Base-by-base conservation (phyloP, 2,113 vertebrate species). In the Aphyosemion australe region DNA sequence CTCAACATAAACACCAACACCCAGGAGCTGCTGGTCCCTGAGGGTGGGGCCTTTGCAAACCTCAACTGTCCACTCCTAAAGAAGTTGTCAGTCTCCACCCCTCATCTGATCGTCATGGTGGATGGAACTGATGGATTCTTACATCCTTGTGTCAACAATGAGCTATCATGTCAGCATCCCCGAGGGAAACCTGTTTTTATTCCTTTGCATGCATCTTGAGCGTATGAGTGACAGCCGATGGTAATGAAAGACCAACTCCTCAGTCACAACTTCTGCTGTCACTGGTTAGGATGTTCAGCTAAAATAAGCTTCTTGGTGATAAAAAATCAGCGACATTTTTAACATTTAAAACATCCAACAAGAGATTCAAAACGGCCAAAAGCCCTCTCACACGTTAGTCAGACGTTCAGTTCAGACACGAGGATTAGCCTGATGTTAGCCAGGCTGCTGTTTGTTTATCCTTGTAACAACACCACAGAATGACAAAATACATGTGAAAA, bases 401-500 rank as follows among this genome's bases (percentile, higher is more conserved):
- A 15, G 19, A 37, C 34, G 15, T 52, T 57, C 51, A 53, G 19
- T 51, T 72, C 65, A 80, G 68, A 71, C 69, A 71, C 59, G 72
- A 58, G 72, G 83, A 84, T 86, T 82, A 76, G 63, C 45, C 54
- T 32, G 46, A 65, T 65, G 53, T 74, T 69, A 47, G 78, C 72
- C 59, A 10, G 70, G 47, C 55, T 65, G 65, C 8, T 78, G 79
- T 83, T 86, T 80, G 73, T 62, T 83, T 57, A 73, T 62, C 63
- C 60, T 52, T 76, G 78, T 66, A 80, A 54, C 42, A 57, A 76
- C 68, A 59, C 49, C 9, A 12, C 32, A 12, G 45, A 53, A 16
- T 59, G 65, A 74, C 65, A 61, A 72, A 2, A 50, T 39, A 47
- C 45, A n/a, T 52, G 1, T 26, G 26, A 26, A 26, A 26, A 26